phyloP scores from a whole-genome alignment of 1,140 invertebrate genomes.

The Conus ventricosus region DNA sequence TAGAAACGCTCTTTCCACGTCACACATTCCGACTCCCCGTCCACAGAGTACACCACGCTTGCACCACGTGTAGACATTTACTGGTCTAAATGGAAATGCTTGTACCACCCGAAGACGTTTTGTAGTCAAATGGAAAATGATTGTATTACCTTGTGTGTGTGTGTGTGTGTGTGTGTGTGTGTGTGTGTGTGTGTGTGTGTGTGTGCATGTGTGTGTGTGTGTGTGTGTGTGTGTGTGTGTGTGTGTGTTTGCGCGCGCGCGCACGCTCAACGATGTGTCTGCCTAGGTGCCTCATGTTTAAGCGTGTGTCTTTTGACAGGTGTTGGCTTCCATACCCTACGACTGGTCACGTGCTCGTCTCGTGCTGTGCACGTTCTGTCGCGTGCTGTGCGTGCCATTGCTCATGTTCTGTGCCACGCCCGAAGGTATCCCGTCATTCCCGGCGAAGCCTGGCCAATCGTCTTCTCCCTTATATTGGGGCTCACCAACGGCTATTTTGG shows the following conservation, averaged over 20 bases:
- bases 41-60: too few species aligned
- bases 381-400: conserved; percentile 86
- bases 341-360: conserved; percentile 87
- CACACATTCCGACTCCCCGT: too few species aligned
- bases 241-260: not conserved
- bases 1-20: too few species aligned
- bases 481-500: conserved; percentile 91
- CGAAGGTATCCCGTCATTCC: conserved; percentile 82
- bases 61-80: too few species aligned
- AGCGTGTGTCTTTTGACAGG: conserved; percentile 74
- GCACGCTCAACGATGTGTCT: too few species aligned
- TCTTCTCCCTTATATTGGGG: conserved; percentile 83
- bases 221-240: not conserved
- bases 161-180: conserved; percentile 9
- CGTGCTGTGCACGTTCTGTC: conserved; percentile 81
- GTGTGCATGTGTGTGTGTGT: not conserved
- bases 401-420: conserved; percentile 85
- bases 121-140: not conserved
- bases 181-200: conserved; percentile 14
- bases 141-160: conserved; percentile 8
- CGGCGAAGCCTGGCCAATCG: conserved; percentile 82
- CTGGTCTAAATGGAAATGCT: too few species aligned
- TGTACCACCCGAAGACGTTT: too few species aligned
- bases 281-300: too few species aligned
- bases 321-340: conserved; percentile 86